A percentile compares a stretch with the other conserved stretches of the same genome.
Conservation (phyloP, 2,113 vertebrate genomes). For the Podiceps cristatus region DNA sequence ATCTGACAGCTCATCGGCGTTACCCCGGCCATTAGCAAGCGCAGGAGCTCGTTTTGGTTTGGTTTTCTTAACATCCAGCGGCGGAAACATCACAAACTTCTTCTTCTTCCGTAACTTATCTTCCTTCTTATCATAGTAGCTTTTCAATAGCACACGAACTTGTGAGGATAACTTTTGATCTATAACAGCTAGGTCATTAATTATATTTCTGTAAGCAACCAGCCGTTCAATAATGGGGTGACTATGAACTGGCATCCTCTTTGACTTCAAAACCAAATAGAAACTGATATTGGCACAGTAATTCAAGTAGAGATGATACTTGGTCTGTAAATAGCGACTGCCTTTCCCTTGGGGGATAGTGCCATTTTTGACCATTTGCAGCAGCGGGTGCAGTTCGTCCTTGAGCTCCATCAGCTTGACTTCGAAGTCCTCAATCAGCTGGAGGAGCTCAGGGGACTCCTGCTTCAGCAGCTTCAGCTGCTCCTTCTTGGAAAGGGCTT, state of each 20-base stretch:
- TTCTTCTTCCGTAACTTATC: constrained; percentile 37
- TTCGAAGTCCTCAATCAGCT: constrained; percentile 93
- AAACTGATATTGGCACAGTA: constrained; percentile 98
- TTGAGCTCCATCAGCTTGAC: constrained; percentile 88
- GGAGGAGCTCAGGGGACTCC: constrained; percentile 93
- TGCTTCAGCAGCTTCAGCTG: constrained; percentile 93
- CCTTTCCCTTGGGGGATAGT: constrained; percentile 88
- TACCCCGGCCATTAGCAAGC: neutral
- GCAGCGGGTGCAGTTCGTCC: constrained; percentile 88
- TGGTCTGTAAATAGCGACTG: constrained; percentile 87
- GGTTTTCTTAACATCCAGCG: neutral
- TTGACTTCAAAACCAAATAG: constrained; percentile 92
- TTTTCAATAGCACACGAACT: constrained; percentile 79
- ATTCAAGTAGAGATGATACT: constrained; percentile 93
- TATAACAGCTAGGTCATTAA: constrained; percentile 82
- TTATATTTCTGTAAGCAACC: constrained; percentile 88
- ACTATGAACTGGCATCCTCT: constrained; percentile 85
- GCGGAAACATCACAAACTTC: neutral
- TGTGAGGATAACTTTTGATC: constrained; percentile 85
- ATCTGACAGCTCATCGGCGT: neutral
- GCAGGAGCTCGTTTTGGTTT: neutral
- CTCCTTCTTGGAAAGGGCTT: constrained; percentile 89
- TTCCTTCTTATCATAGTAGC: constrained; percentile 6
- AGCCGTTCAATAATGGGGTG: constrained; percentile 94
- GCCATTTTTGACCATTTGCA: constrained; percentile 84